Base-by-base conservation (phyloP, 2,888 invertebrate genomes). In the Drosophila aldrichi region DNA sequence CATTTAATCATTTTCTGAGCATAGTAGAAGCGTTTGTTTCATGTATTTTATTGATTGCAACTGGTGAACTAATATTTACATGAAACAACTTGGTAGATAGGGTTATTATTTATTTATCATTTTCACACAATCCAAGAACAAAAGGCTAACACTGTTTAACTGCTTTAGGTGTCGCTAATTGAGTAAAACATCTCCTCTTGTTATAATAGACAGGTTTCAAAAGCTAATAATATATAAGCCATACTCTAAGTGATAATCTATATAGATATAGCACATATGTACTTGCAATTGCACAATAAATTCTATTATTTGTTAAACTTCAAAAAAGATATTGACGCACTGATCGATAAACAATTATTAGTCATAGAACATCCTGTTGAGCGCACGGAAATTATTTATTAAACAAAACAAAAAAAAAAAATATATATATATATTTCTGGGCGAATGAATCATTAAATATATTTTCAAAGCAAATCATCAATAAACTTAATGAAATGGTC, bases 91-190 rank as follows among this genome's bases (percentile, higher is more conserved):
- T 70, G 78, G 49, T 67, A 12, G 22, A 16, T 41, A 34, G 34
- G 32, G 2, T 8, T 43, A 44, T 25, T 46, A 44, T 63, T 64
- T 29, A 46, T 9, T 49, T 60, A 22, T 55, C 48, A 29, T 22
- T 56, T 48, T 25, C n/a, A 61, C 18, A 38, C 10, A 55, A 58
- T 36, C 32, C 34, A 65, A 51, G 43, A 77, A 82, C 67, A 72
- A 70, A 48, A 22, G 32, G 3, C 10, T 8, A 25, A 58, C 67
- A 58, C 69, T 87, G 77, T 87, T 62, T 52, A 62, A 22, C 46
- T 61, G 51, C 36, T 44, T 63, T 16, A 70, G 63, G 65, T 62
- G 56, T 52, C 51, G 79, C 68, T 82, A 82, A 82, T 76, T 74
- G 38, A 54, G 54, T 58, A 38, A 66, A 68, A 54, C 54, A 69